Evolutionary conservation across 2,888 invertebrate species (phyloP).

Genomic region (Philereme transversata): DNA sequence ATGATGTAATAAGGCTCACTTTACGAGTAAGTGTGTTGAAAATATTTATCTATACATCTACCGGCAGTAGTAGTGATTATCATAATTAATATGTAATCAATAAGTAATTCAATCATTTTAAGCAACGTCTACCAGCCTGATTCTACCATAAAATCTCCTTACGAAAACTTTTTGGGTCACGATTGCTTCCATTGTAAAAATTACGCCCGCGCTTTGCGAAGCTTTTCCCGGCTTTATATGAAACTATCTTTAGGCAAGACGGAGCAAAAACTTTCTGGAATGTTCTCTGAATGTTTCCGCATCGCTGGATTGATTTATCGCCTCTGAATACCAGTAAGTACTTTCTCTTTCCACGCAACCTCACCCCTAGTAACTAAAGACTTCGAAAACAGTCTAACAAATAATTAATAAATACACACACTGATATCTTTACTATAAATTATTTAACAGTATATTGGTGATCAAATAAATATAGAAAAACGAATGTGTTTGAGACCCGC

Average conservation of each 20-base stretch:
- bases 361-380: slow-evolving; percentile 12
- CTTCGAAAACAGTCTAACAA: slow-evolving; percentile 4
- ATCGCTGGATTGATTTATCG: slow-evolving; percentile 54
- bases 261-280: slow-evolving; percentile 50
- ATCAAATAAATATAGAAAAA: too few species aligned
- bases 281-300: slow-evolving; percentile 45
- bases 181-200: background rate
- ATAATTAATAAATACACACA: background rate
- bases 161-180: background rate
- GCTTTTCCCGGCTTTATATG: slow-evolving; percentile 20
- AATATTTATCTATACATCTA: too few species aligned
- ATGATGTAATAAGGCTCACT: too few species aligned
- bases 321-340: slow-evolving; percentile 42
- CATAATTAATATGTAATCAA: too few species aligned
- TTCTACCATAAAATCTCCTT: background rate
- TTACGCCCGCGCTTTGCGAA: background rate
- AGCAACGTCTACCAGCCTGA: background rate
- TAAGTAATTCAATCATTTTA: too few species aligned
- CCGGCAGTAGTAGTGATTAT: too few species aligned
- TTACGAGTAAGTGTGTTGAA: too few species aligned
- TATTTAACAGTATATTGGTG: too few species aligned
- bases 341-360: slow-evolving; percentile 34
- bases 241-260: slow-evolving; percentile 42
- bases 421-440: too few species aligned
- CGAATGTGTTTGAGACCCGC: too few species aligned